Conservation (phyloP, 2,113 vertebrate genomes). For the Tiliqua scincoides region DNA sequence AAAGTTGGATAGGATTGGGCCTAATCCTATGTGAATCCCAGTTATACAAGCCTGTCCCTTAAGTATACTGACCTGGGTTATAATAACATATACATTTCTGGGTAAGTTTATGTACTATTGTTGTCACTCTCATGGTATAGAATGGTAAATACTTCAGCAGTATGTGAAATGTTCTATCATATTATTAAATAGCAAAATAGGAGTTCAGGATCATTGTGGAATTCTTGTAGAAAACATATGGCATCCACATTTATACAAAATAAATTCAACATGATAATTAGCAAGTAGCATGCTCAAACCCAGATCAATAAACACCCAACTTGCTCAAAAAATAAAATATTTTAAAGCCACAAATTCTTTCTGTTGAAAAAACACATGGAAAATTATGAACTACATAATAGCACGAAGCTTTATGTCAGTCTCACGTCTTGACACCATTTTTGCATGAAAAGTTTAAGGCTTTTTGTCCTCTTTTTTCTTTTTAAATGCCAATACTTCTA, state of each 20-base stretch:
- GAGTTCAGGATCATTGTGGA: conserved; percentile 28
- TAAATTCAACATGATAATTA: conserved; percentile 42
- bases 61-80: neutral
- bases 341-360: conserved; percentile 23
- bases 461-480: neutral
- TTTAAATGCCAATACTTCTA: neutral
- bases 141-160: neutral
- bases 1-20: too few species aligned
- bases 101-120: neutral
- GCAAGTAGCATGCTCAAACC: conserved; percentile 8
- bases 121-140: conserved; percentile 11
- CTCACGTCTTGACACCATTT: neutral
- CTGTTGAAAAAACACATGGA: neutral
- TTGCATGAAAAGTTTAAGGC: neutral
- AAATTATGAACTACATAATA: neutral
- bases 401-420: neutral
- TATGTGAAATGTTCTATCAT: conserved; percentile 19
- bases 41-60: neutral
- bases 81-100: neutral
- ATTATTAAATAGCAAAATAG: neutral
- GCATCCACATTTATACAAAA: conserved; percentile 52
- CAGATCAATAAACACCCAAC: conserved; percentile 11
- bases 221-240: conserved; percentile 54
- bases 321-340: neutral
- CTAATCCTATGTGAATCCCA: too few species aligned